Base-by-base conservation (phyloP, 2,888 invertebrate species). In the Athalia circularis region DNA sequence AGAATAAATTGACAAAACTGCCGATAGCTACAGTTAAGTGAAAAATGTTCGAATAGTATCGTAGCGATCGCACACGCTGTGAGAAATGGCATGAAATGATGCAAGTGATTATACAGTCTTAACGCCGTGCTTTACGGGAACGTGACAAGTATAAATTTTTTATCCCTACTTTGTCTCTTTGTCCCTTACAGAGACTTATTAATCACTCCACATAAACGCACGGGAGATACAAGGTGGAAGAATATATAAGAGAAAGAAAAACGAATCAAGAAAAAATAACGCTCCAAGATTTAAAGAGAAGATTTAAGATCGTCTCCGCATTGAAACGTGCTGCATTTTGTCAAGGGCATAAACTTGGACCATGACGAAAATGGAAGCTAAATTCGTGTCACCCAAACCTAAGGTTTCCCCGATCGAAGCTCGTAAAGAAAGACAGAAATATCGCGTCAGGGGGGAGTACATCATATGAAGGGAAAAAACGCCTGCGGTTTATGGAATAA, bases 131-230 rank as follows among this genome's bases (percentile, higher is more conserved):
- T 13, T 57, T 47, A 45, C 57, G 47, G 13, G 2, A 72, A 7
- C 72, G 72, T 72, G 72, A 72, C 72, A 72, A 45, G 72, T 47
- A 29, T 29, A 29, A 59, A 72, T 72, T 72, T 72, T 72, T 72
- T 59, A 59, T 59, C 59, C 72, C 7, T 59, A 13, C 43, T 47
- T 59, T 43, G 45, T 57, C 47, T 57, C 57, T 59, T 70, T 72
- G 72, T 72, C 57, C 72, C 72, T 72, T 57, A 45, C 5, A 59
- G 59, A 72, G 72, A 47, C 59, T 72, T 57, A 72, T 72, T 72
- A 59, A 72, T 72, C 47, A 59, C 62, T n/a, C n/a, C 9, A 9
- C 9, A 4, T n/a, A n/a, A 54, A 54, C 11, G 54, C 70, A 70
- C 54, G 54, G n/a, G 57, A 8, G 11, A 13, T 45, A 43, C 57